Base-by-base conservation (phyloP, 2,113 vertebrate genomes). In the Sebastes schlegelii region DNA sequence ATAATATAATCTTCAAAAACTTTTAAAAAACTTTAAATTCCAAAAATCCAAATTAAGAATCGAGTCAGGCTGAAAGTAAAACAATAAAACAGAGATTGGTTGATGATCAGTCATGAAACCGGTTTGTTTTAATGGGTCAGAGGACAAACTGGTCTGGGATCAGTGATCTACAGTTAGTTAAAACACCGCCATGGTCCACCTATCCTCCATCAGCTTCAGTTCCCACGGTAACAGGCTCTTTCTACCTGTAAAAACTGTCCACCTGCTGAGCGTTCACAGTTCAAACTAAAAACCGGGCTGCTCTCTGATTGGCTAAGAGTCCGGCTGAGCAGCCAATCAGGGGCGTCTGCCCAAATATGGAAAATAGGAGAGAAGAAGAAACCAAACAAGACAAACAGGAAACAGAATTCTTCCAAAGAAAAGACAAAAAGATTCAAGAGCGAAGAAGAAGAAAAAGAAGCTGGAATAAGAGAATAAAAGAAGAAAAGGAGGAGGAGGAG, bases 291-390 rank as follows among this genome's bases (percentile, higher is more conserved):
- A 88, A 83, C 48, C 46, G 40, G 54, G 73, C 88, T 66, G 63
- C 71, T 49, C 80, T 73, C 85, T 89, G 84, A 92, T 89, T 92
- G 90, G 84, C 79, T 58, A 51, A 83, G 55, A 91, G 82, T 80
- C 84, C 58, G 1, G 55, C 67, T 73, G 62, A 82, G 58, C 79
- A 79, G 76, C 80, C 85, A 80, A 90, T 84, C 21, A 88, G 77
- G 14, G 55, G 6, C 23, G 6, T 64, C 13, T 2, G 43, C 55
- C 68, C 80, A 78, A 51, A 63, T 69, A 48, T 19, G 17, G n/a
- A 69, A 64, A 23, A 58, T 34, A 9, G 7, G 77, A 6, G 48
- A 16, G 26, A 70, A 8, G 45, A 58, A 46, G n/a, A 60, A 77
- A 71, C 0, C 26, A 34, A 34, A 34, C 26, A 34, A 34, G 26